Percentiles rank a stretch among this genome's conserved stretches.
Evolutionary conservation across 1,140 invertebrate species (phyloP).

Genomic region (Drosophila triauraria): DNA sequence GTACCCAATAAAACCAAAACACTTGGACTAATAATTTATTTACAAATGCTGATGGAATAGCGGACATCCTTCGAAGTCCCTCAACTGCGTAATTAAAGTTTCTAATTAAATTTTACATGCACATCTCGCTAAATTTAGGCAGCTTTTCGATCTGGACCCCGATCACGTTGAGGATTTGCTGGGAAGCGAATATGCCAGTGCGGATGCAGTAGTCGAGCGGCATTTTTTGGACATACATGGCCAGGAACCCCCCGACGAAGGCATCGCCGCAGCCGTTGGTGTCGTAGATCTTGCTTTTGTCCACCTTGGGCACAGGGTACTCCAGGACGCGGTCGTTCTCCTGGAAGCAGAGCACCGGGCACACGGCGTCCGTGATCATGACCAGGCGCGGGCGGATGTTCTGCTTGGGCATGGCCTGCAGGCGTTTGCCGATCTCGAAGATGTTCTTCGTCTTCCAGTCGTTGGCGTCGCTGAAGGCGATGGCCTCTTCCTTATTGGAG

Average conservation of each 20-base stretch:
- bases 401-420: constrained; percentile 49
- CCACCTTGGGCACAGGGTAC: constrained; percentile 88
- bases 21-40: constrained; percentile 10
- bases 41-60: neutral
- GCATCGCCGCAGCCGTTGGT: constrained; percentile 99
- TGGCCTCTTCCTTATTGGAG: constrained; percentile 61
- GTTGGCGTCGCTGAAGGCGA: constrained; percentile 37
- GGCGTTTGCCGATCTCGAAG: constrained; percentile 50
- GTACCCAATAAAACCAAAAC: neutral
- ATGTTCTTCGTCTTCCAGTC: constrained; percentile 56
- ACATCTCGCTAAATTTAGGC: constrained; percentile 56
- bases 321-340: constrained; percentile 55
- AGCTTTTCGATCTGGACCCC: constrained; percentile 57
- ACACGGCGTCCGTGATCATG: constrained; percentile 47
- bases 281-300: constrained; percentile 93
- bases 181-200: constrained; percentile 62
- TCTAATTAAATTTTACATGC: constrained; percentile 31
- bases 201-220: constrained; percentile 80
- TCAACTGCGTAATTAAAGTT: neutral
- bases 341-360: constrained; percentile 60
- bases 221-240: constrained; percentile 92
- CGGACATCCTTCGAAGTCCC: neutral
- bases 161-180: constrained; percentile 43
- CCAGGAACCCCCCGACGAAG: constrained; percentile 97
- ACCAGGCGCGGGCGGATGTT: constrained; percentile 42